Evolutionary conservation across 1,140 invertebrate genomes (phyloP), one percentile per base, ranked within the genome.

Genomic region (Carcinoscorpius rotundicauda): DNA sequence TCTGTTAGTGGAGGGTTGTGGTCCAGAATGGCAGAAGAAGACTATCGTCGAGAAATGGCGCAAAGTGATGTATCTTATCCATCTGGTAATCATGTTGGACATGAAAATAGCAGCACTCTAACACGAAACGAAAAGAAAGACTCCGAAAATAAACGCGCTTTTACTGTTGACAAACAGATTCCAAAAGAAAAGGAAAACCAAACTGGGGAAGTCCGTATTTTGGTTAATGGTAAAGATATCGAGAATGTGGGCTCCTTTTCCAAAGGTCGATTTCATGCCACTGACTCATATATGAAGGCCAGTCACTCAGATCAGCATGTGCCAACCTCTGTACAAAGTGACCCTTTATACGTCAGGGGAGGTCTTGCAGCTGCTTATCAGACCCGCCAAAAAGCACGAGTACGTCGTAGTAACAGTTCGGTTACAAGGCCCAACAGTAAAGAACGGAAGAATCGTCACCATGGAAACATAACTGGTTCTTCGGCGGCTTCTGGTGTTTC

Each of bases 211-310:
- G 67, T 68, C 3, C 65, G 66, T 55, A 66, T 69, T 3, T 52
- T 69, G 51, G 65, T 69, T 4, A 69, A 69, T 58, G 68, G 68
- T 8, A 66, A 69, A 62, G 66, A 68, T 59, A 49, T 68, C 5
- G 64, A 66, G 49, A 64, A 68, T 8, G 63, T 63, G 29, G 29
- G 29, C 29, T 29, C 29, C 29, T 29, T 51, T 51, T 58, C 48
- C 52, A 56, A 5, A 51, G 51, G 4, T 57, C 64, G 6, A 60
- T 61, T 48, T 58, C 48, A 4, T 62, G 64, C 11, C 63, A 68
- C 8, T 49, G 62, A 3, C 29, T 49, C 10, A 29, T 9, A 4
- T 50, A 8, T n/a, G 63, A 68, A 51, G 66, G 63, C 5, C 64
- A 63, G 29, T 29, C 29, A 29, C 29, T 29, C 29, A 29, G 29